Conservation (phyloP, 2,888 invertebrate species). For the Molorchus minor region DNA sequence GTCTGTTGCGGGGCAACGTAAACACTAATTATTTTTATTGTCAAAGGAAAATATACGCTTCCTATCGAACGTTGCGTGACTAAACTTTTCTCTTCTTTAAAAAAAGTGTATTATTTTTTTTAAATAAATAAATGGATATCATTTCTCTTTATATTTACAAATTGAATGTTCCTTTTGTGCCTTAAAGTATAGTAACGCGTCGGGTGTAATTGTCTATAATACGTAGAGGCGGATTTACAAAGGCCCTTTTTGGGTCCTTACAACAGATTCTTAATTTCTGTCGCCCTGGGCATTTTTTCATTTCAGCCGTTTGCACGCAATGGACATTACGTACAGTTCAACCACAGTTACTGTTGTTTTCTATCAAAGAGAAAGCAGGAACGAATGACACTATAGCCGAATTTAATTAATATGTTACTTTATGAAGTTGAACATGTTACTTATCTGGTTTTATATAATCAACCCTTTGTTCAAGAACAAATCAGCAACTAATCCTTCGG, state of each 20-base stretch:
- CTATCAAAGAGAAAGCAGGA: neutral
- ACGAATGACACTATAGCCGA: no score
- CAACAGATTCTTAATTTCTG: conserved; percentile 21
- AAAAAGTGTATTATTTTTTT: neutral
- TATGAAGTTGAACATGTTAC: no score
- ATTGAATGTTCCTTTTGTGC: conserved; percentile 19
- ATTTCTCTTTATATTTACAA: conserved; percentile 13
- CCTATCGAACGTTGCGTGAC: conserved; percentile 7
- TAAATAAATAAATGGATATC: conserved; percentile 6
- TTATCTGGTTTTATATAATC: no score
- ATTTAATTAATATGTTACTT: no score
- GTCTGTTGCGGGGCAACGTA: conserved; percentile 20
- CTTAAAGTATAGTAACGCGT: conserved; percentile 7
- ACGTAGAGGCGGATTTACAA: conserved; percentile 17
- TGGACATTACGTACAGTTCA: conserved; percentile 6
- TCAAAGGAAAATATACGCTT: neutral
- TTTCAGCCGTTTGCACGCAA: conserved; percentile 19
- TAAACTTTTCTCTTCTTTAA: neutral
- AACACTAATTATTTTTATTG: conserved; percentile 19
- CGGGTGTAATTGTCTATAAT: conserved; percentile 20
- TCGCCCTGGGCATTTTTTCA: conserved; percentile 21
- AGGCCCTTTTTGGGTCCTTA: conserved; percentile 14
- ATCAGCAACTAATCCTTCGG: no score
- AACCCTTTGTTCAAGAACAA: no score
- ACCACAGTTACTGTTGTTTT: neutral